These are phyloP conservation scores for Vidua chalybeata DNA, from an alignment of 2,113 vertebrate genomes.

Conservation along the genomic window DNA sequence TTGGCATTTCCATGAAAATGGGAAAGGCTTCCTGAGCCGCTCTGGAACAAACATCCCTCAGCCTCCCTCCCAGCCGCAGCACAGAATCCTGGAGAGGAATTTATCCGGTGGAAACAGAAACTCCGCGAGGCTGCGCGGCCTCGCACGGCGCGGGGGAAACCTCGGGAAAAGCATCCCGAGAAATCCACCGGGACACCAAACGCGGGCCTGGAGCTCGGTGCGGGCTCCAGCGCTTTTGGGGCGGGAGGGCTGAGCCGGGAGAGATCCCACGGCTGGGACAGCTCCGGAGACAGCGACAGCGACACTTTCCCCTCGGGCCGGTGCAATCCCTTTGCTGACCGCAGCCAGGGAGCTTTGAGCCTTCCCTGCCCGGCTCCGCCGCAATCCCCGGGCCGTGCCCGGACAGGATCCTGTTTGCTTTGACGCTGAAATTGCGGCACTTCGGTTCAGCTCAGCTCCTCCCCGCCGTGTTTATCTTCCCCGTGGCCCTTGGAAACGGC, in stretches of 20 bases:
- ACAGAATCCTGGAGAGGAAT: not conserved
- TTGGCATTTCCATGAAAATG: slow-evolving; percentile 11
- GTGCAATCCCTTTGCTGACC: not conserved
- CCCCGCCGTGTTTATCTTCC: not conserved
- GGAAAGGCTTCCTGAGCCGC: not conserved
- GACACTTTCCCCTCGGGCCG: not conserved
- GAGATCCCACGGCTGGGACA: not conserved
- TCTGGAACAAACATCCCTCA: not conserved
- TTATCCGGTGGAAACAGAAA: not conserved
- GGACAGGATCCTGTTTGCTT: slow-evolving; percentile 48
- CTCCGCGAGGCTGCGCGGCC: not conserved
- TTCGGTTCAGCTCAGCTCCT: not conserved
- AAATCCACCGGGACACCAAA: not conserved
- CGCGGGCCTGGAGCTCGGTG: accelerated
- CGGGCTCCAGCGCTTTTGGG: not conserved
- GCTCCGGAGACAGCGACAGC: not conserved
- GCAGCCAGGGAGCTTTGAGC: not conserved
- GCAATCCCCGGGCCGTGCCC: slow-evolving; percentile 20
- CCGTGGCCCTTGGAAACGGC: not conserved
- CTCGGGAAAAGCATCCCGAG: not conserved
- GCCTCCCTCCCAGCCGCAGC: not conserved
- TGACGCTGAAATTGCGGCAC: not conserved
- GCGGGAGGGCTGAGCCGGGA: not conserved
- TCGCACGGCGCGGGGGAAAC: not conserved
- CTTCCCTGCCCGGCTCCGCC: not conserved